These are phyloP conservation scores for Stenodera caucasica DNA, from an alignment of 2,888 invertebrate species.

Conservation along the genomic window DNA sequence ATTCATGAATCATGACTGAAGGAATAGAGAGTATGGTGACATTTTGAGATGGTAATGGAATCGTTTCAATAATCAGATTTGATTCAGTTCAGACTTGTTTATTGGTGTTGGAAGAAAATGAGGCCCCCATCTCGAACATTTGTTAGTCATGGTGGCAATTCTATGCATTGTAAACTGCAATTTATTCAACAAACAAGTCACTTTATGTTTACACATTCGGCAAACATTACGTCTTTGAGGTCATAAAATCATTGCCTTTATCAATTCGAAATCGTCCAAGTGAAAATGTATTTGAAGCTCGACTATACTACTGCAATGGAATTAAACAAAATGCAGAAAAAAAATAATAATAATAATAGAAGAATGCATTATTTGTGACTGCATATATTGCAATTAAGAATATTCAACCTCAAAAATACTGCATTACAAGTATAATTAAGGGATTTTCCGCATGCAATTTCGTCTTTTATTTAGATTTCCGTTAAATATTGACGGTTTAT, in stretches of 20 bases:
- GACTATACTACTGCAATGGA: neutral
- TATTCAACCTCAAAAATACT: neutral
- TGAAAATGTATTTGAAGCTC: neutral
- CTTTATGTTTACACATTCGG: neutral
- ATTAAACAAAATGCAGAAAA: neutral
- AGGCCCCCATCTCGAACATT: neutral
- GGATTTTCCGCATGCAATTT: neutral
- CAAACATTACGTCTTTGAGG: neutral
- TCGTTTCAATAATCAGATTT: neutral
- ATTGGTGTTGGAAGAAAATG: neutral
- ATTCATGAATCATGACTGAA: too few relatives aligned
- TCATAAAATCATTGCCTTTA: neutral
- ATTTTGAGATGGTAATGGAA: neutral
- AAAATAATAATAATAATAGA: neutral
- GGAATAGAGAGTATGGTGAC: too few relatives aligned
- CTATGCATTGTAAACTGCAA: neutral
- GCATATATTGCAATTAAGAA: neutral
- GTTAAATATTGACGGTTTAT: neutral
- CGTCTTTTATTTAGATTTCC: neutral
- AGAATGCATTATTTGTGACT: too few relatives aligned
- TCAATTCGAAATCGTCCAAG: neutral
- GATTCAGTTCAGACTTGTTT: neutral
- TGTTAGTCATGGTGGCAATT: neutral
- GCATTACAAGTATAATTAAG: neutral
- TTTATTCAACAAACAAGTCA: slow-evolving; percentile 3